phyloP scores from a whole-genome alignment of 2,113 vertebrate species.

The Archilochus colubris region DNA sequence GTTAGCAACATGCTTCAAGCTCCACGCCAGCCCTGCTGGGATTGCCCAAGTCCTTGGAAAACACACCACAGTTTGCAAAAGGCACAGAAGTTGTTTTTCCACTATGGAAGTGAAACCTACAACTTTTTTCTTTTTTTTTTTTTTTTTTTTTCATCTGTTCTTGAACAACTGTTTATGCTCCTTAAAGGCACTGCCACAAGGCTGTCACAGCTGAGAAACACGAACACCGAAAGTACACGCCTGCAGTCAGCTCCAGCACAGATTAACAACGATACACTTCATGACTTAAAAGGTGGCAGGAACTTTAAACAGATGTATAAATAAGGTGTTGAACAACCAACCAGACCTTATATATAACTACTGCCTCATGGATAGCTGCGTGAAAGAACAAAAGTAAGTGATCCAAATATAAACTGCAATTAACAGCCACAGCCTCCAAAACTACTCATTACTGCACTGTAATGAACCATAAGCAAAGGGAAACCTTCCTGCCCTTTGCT shows the following conservation, averaged over 20 bases:
- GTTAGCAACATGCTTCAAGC: background rate
- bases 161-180: background rate
- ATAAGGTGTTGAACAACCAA: background rate
- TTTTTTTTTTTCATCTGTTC: background rate
- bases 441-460: background rate
- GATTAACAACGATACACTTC: background rate
- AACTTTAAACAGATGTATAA: slow-evolving; percentile 2
- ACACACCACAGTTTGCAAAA: background rate
- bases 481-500: background rate
- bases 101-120: background rate
- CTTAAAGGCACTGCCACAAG: background rate
- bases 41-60: background rate
- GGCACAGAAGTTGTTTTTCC: background rate
- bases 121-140: background rate
- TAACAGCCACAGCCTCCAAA: background rate
- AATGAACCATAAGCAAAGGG: background rate
- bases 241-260: background rate
- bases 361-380: background rate
- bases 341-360: background rate
- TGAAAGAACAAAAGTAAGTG: background rate
- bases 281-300: background rate
- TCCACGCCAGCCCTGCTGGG: background rate
- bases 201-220: background rate
- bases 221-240: rapidly evolving
- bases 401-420: background rate